A percentile compares a stretch with the other conserved stretches of the same genome.
These are phyloP conservation scores for Sesamia inferens DNA, from an alignment of 2,888 invertebrate species.

Conservation along the genomic window DNA sequence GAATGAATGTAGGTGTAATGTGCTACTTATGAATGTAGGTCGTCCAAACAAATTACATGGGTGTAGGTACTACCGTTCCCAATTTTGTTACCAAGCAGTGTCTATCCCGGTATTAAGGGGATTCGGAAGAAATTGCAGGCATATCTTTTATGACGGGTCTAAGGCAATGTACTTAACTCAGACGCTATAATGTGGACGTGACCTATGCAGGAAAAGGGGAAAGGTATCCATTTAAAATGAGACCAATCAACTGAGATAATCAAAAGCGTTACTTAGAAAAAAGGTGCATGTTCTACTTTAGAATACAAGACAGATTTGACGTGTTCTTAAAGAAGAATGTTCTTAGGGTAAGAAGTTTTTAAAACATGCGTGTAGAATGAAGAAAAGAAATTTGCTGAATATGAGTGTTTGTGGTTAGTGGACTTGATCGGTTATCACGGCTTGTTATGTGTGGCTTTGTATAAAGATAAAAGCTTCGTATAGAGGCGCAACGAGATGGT, in stretches of 20 bases:
- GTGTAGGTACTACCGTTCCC: slow-evolving; percentile 12
- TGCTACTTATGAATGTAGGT: slow-evolving; percentile 12
- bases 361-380: slow-evolving; percentile 7
- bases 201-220: slow-evolving; percentile 19
- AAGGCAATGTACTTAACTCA: slow-evolving; percentile 19
- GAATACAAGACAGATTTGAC: background rate
- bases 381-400: slow-evolving; percentile 13
- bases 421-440: slow-evolving; percentile 28
- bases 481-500: background rate
- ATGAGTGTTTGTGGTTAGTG: slow-evolving; percentile 15
- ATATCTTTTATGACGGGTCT: background rate
- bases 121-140: background rate
- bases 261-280: background rate
- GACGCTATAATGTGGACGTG: slow-evolving; percentile 10
- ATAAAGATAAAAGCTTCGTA: background rate
- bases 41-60: slow-evolving; percentile 23
- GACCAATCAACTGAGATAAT: background rate
- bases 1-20: slow-evolving; percentile 28
- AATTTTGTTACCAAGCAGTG: background rate
- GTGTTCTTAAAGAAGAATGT: background rate
- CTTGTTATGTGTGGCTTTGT: slow-evolving; percentile 10
- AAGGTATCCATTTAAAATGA: slow-evolving; percentile 3
- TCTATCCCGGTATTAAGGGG: slow-evolving; percentile 5
- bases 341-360: slow-evolving; percentile 5
- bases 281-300: background rate